phyloP scores from a whole-genome alignment of 1,140 invertebrate genomes.

The Periplaneta americana region DNA sequence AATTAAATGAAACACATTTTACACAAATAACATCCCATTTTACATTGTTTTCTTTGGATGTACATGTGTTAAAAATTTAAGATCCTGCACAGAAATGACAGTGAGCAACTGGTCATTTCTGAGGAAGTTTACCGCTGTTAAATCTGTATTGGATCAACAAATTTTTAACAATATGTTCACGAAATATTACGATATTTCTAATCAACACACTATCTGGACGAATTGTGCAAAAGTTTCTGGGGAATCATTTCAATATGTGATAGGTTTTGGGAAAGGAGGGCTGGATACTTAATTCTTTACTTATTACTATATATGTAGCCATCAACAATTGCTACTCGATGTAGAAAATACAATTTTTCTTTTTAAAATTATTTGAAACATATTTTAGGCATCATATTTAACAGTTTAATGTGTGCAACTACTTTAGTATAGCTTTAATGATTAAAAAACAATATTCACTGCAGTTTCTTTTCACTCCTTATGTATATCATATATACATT shows the following conservation, averaged over 20 bases:
- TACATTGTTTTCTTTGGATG: neutral
- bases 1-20: neutral
- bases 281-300: neutral
- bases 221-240: neutral
- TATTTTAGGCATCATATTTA: neutral
- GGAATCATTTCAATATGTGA: neutral
- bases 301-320: neutral
- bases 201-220: neutral
- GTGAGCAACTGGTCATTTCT: no score
- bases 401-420: neutral
- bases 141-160: neutral
- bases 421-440: neutral
- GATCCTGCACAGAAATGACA: neutral
- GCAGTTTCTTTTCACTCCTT: neutral
- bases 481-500: neutral
- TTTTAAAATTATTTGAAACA: neutral
- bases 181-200: neutral
- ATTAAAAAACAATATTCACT: neutral
- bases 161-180: neutral
- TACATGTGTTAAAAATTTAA: neutral
- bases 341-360: neutral
- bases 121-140: neutral
- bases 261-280: neutral
- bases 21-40: neutral
- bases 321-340: neutral